Evolutionary conservation across 2,113 vertebrate species (phyloP).

Genomic region (Enhydra lutris): DNA sequence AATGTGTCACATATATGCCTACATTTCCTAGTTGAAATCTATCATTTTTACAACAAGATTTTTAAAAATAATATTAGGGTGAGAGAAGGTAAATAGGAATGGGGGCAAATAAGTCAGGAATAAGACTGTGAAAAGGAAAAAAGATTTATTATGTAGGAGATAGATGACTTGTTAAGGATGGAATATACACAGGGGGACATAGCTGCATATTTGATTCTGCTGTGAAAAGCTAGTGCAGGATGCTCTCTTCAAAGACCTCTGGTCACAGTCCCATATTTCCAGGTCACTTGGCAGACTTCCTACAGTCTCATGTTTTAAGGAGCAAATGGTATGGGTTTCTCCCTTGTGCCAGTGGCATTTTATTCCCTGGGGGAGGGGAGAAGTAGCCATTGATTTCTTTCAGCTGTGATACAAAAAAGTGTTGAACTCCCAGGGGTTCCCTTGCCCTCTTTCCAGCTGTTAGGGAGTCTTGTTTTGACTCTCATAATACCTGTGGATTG

Average conservation of each 20-base stretch:
- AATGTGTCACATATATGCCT: not conserved
- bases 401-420: not conserved
- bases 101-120: not conserved
- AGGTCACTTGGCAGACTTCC: slow-evolving; percentile 27
- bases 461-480: not conserved
- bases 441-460: not conserved
- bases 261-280: not conserved
- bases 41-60: not conserved
- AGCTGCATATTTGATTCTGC: not conserved
- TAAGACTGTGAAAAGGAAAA: not conserved
- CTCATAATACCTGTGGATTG: not conserved
- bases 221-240: not conserved
- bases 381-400: not conserved
- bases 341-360: not conserved
- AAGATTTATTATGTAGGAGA: not conserved
- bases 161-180: not conserved
- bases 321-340: not conserved
- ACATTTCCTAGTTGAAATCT: not conserved
- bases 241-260: not conserved
- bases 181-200: not conserved
- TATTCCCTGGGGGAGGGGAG: not conserved
- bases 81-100: not conserved
- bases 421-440: not conserved
- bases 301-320: slow-evolving; percentile 15
- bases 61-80: not conserved